Evolutionary conservation across 1,140 invertebrate species (phyloP), one percentile per base, ranked within the genome.

Genomic region (Nilaparvata lugens): DNA sequence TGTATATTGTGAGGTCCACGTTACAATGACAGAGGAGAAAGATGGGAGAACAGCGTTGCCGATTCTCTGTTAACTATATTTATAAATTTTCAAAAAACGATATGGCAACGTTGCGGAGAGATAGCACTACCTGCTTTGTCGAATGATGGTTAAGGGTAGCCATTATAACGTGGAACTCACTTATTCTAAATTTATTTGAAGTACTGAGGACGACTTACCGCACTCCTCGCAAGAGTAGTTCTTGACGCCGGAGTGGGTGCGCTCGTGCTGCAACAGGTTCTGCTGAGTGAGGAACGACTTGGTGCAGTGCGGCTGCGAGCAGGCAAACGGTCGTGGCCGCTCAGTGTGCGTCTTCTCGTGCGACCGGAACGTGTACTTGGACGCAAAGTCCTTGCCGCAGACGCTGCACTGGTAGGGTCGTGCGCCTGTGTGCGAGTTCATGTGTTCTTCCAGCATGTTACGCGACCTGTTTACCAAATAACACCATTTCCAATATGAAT

Each of bases 271-370:
- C 38, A 74, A 78, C 0, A 89, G 70, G 75, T 89, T 89, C 70
- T 88, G 86, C 57, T 83, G 78, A 23, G 83, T 87, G 52, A 89
- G 76, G 72, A 91, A 91, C 6, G 82, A 78, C 72, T 91, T 91
- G 7, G 73, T 76, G 68, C 88, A 91, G 24, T 81, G 74, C 4
- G 69, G 68, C 31, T 35, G 7, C n/a, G 23, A 16, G 64, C 88
- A 91, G 40, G 80, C 78, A 63, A 77, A 87, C 1, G 86, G 86
- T 19, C 88, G 72, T 2, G 84, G 81, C 14, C 87, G 73, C 35
- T 80, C 78, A 68, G 81, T 75, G 65, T 91, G 87, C 0, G 84
- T 89, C 73, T 88, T 89, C 56, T 83, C 74, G 68, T 89, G 88
- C 0, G 85, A 82, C 65, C 83, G 85, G 61, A 83, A 83, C 1